These are phyloP conservation scores for Apostichopus japonicus DNA, from an alignment of 35 echinoderm and acorn worm genomes.

Conservation along the genomic window DNA sequence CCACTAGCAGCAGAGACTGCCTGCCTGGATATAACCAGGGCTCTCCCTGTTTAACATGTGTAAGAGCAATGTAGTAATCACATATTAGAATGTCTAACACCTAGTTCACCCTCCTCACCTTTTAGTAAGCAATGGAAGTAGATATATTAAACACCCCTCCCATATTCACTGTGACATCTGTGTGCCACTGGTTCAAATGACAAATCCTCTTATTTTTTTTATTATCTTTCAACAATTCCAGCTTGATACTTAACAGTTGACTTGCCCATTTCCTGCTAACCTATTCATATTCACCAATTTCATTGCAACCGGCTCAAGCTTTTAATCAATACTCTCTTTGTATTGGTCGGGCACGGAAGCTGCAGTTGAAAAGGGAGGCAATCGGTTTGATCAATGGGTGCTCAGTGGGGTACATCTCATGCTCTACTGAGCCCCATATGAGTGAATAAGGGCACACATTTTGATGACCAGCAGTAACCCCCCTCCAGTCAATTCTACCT, in stretches of 20 bases:
- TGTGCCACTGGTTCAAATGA: background rate
- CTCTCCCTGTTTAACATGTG: too few relatives aligned
- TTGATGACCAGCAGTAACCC: constrained; percentile 42
- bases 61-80: too few relatives aligned
- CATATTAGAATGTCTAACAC: too few relatives aligned
- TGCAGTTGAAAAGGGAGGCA: constrained; percentile 9
- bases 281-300: constrained; percentile 5
- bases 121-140: background rate
- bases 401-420: constrained; percentile 31
- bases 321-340: constrained; percentile 47
- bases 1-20: too few relatives aligned
- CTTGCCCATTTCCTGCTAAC: constrained; percentile 18
- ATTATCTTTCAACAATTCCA: background rate
- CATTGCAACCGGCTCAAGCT: background rate
- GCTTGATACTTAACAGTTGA: background rate
- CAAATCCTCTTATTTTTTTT: background rate
- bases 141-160: background rate
- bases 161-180: background rate
- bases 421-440: constrained; percentile 25
- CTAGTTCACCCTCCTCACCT: background rate
- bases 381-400: constrained; percentile 27
- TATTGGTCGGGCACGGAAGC: background rate
- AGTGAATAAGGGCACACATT: background rate
- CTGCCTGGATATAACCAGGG: too few relatives aligned
- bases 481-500: background rate